phyloP scores from a whole-genome alignment of 2,888 invertebrate species.

The Caenorhabditis doughertyi region DNA sequence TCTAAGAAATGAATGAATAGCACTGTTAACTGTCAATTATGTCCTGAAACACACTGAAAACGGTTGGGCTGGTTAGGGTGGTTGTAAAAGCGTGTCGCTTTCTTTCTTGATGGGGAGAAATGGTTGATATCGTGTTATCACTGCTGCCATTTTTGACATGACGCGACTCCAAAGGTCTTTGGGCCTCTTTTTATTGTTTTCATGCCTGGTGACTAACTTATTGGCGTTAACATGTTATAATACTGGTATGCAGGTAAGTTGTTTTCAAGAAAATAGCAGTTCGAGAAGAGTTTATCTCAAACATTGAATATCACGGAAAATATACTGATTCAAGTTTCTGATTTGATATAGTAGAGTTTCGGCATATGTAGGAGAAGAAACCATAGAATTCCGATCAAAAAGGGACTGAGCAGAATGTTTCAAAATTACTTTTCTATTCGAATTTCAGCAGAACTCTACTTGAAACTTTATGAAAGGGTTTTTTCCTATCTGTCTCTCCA shows the following conservation, averaged over 20 bases:
- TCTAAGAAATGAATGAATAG: conserved; percentile 39
- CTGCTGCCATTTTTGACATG: conserved; percentile 37
- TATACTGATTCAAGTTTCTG: too few species aligned
- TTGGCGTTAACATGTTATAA: conserved; percentile 29
- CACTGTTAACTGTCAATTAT: conserved; percentile 40
- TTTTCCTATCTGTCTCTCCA: too few species aligned
- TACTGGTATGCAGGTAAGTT: conserved; percentile 36
- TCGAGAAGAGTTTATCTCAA: too few species aligned
- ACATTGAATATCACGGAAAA: too few species aligned
- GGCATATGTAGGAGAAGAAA: too few species aligned
- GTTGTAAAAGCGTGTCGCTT: conserved; percentile 45
- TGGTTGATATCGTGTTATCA: conserved; percentile 23
- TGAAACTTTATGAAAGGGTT: too few species aligned
- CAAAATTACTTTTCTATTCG: too few species aligned
- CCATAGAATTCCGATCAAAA: too few species aligned
- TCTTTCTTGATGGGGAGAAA: conserved; percentile 2
- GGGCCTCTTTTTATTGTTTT: conserved; percentile 31
- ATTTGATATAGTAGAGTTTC: too few species aligned
- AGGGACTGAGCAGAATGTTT: too few species aligned
- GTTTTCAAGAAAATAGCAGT: too few species aligned
- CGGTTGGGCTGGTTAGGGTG: conserved; percentile 2
- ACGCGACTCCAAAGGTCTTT: conserved; percentile 36
- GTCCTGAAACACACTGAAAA: conserved; percentile 2
- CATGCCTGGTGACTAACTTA: conserved; percentile 13
- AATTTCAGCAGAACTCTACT: too few species aligned